Percentiles rank a stretch among this genome's conserved stretches.
Conservation (phyloP, 35 echinoderm and acorn worm genomes). For the Holothuria glaberrima region DNA sequence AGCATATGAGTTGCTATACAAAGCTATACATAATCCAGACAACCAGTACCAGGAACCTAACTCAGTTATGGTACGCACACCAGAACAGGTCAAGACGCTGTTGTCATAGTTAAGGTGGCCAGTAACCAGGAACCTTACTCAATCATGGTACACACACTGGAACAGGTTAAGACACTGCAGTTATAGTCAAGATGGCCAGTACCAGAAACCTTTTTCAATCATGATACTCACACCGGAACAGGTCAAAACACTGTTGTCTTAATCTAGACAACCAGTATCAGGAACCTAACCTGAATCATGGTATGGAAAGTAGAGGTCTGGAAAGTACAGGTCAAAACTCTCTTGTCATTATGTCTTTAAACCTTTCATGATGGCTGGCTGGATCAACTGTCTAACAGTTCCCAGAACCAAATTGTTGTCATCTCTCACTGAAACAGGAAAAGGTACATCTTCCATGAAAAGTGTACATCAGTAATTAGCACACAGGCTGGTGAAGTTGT, state of each 20-base stretch:
- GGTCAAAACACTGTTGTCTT: slow-evolving; percentile 57
- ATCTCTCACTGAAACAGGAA: too few species aligned
- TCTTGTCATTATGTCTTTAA: background rate
- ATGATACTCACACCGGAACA: slow-evolving; percentile 81
- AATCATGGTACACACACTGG: slow-evolving; percentile 76
- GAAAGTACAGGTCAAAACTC: slow-evolving; percentile 64
- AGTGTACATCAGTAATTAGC: too few species aligned
- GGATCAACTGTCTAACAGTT: too few species aligned
- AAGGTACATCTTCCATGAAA: too few species aligned
- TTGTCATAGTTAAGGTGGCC: slow-evolving; percentile 2
- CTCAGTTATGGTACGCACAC: slow-evolving; percentile 74
- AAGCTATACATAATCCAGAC: slow-evolving; percentile 61
- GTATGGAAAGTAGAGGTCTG: slow-evolving; percentile 56
- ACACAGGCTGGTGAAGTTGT: too few species aligned
- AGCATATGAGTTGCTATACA: slow-evolving; percentile 83
- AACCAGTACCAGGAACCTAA: slow-evolving; percentile 77
- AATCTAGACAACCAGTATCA: slow-evolving; percentile 66
- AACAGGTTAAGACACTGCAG: slow-evolving; percentile 73
- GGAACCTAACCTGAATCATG: slow-evolving; percentile 69
- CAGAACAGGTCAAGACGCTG: slow-evolving; percentile 79
- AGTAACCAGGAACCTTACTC: slow-evolving; percentile 68
- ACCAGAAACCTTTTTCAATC: slow-evolving; percentile 69
- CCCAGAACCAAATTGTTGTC: too few species aligned
- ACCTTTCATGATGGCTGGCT: too few species aligned
- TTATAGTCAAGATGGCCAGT: slow-evolving; percentile 62